Evolutionary conservation across 2,797 vertebrate genomes (phyloP).

Genomic region (Acanthornis magna): DNA sequence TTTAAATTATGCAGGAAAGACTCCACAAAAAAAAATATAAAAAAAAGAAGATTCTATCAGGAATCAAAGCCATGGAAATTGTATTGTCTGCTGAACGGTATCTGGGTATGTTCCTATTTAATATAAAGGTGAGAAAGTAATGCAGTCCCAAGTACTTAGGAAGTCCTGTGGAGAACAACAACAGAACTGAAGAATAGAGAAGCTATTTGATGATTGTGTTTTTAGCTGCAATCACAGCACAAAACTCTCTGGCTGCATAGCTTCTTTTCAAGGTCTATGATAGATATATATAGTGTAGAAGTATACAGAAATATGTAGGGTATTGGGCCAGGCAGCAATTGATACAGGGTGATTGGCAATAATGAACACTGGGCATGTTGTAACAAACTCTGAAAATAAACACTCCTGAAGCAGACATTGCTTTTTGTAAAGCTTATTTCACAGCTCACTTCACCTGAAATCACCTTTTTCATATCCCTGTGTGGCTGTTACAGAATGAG

Average conservation of each 20-base stretch:
- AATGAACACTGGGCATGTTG: background rate
- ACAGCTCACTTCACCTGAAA: background rate
- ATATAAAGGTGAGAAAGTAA: background rate
- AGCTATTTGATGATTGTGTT: background rate
- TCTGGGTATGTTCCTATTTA: background rate
- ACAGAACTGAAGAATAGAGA: background rate
- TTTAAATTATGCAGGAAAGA: background rate
- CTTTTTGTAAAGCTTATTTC: background rate
- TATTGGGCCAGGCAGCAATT: background rate
- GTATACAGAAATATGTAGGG: background rate
- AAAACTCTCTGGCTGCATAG: background rate
- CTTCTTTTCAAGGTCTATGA: background rate
- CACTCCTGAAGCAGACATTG: background rate
- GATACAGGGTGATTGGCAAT: background rate
- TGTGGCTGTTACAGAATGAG: background rate
- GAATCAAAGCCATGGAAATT: background rate
- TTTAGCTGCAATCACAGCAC: background rate
- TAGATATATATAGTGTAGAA: accelerated
- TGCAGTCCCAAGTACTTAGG: background rate
- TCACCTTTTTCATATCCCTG: background rate
- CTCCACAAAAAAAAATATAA: background rate
- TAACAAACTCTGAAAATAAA: background rate
- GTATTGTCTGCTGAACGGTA: background rate
- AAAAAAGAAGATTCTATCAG: background rate
- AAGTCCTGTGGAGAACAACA: background rate